phyloP scores from a whole-genome alignment of 2,113 vertebrate species.

The Callionymus lyra region DNA sequence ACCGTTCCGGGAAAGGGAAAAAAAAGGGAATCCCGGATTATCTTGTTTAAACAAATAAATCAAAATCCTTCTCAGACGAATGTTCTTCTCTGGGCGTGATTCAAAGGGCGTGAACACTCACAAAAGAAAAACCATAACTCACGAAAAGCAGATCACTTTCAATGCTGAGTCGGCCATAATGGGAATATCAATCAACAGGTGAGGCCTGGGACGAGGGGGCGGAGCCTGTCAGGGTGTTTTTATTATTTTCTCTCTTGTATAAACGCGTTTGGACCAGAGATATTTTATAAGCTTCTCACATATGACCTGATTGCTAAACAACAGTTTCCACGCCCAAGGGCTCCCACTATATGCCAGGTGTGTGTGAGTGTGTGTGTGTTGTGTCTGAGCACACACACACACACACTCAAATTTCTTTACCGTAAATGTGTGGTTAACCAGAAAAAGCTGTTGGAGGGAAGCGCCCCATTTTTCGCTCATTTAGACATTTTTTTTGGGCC shows the following conservation, averaged over 20 bases:
- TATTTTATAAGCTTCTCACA: constrained; percentile 38
- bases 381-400: constrained; percentile 19
- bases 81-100: too few relatives aligned
- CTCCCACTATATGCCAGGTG: constrained; percentile 24
- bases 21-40: too few relatives aligned
- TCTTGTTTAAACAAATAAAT: too few relatives aligned
- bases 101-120: too few relatives aligned
- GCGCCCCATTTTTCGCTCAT: constrained; percentile 13
- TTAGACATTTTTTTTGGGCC: too few relatives aligned
- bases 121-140: constrained; percentile 4
- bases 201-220: constrained; percentile 5
- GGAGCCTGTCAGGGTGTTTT: constrained; percentile 15
- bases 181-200: constrained; percentile 35
- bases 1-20: too few relatives aligned
- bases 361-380: constrained; percentile 18
- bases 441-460: constrained; percentile 51
- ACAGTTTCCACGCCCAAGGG: constrained; percentile 36
- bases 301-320: constrained; percentile 34
- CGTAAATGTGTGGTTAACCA: constrained; percentile 66
- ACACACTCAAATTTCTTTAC: constrained; percentile 52
- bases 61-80: too few relatives aligned
- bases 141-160: background rate
- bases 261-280: constrained; percentile 27
- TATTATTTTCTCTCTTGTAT: constrained; percentile 14
- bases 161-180: constrained; percentile 20